Base-by-base conservation (phyloP, 2,888 invertebrate species). In the Colostygia pectinataria region DNA sequence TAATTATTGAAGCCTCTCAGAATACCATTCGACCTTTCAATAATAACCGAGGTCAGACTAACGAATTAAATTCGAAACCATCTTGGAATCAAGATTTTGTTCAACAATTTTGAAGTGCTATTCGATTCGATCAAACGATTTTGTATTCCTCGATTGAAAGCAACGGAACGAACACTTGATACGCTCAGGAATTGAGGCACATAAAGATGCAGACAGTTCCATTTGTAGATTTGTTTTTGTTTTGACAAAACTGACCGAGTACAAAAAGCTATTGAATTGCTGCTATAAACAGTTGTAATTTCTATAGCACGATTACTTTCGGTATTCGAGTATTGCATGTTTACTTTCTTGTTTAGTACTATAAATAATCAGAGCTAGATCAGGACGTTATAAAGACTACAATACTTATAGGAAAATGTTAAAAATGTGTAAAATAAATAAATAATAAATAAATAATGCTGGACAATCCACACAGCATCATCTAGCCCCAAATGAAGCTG, bases 401-500 rank as follows among this genome's bases (percentile, higher is more conserved):
- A 89, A 90, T 89, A 90, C 90, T 90, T 89, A 89, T 87, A 89
- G 85, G 78, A 84, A n/a, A 86, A 86, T 86, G 83, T 85, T 84
- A 85, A 86, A 49, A 71, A 81, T 81, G 80, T 86, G 83, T 89
- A 89, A 56, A n/a, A n/a, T n/a, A n/a, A n/a, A n/a, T n/a, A n/a
- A n/a, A n/a, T n/a, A n/a, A n/a, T n/a, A n/a, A n/a, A n/a, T n/a
- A n/a, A n/a, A n/a, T n/a, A n/a, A n/a, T n/a, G n/a, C n/a, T n/a
- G n/a, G n/a, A n/a, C n/a, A n/a, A n/a, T n/a, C n/a, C n/a, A n/a
- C n/a, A n/a, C n/a, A n/a, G n/a, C n/a, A n/a, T n/a, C n/a, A n/a
- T n/a, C n/a, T n/a, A n/a, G n/a, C n/a, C n/a, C n/a, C n/a, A n/a
- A n/a, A n/a, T n/a, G n/a, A n/a, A n/a, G n/a, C n/a, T n/a, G n/a